Conservation (phyloP, 2,797 vertebrate genomes). For the Hapalemur alaotrensis region DNA sequence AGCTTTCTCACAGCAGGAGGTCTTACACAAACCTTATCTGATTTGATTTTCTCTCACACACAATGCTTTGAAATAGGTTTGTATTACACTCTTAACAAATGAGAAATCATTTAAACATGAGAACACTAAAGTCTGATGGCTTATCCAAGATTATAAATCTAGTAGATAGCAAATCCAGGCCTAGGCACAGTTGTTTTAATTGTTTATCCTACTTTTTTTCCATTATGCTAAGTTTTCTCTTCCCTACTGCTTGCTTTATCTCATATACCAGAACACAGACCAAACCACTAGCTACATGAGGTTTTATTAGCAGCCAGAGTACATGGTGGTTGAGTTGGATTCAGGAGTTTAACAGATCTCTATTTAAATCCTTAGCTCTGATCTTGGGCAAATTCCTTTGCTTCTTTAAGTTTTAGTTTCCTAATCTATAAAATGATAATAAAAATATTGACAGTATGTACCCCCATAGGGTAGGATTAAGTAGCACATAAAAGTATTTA, state of each 20-base stretch:
- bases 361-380: constrained; percentile 24
- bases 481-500: constrained; percentile 6
- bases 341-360: not conserved
- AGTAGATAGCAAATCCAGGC: not conserved
- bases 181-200: not conserved
- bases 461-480: not conserved
- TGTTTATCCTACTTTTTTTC: not conserved
- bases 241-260: not conserved
- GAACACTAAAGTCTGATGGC: not conserved
- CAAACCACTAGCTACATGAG: not conserved
- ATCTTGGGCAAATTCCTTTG: not conserved
- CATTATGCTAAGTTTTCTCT: not conserved
- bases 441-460: not conserved
- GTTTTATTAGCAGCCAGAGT: not conserved
- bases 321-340: not conserved
- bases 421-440: constrained; percentile 12
- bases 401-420: constrained; percentile 7
- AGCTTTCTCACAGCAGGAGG: not conserved
- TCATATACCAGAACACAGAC: not conserved
- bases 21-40: not conserved
- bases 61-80: not conserved
- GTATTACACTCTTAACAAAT: not conserved
- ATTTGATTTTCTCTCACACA: not conserved
- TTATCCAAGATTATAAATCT: not conserved
- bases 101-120: constrained; percentile 22